Evolutionary conservation across 2,888 invertebrate species (phyloP), one percentile per base, ranked within the genome.

Genomic region (Orchesellides sinensis): DNA sequence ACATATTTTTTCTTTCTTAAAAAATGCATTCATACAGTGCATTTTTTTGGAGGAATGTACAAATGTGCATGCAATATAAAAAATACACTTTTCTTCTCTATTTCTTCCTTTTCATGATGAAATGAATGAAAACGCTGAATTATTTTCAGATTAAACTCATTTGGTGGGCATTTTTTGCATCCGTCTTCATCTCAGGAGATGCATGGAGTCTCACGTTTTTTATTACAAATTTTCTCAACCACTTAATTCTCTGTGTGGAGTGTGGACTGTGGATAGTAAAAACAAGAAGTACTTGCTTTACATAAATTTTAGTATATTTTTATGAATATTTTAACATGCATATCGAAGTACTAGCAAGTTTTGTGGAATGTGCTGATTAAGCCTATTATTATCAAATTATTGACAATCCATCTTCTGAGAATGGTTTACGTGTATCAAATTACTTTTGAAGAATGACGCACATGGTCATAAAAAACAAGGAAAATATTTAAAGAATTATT

Each of bases 171-270:
- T 40, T 10, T 40, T 17, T 49, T 49, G n/a, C 21, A 49, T 21
- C 49, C 49, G 8, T 49, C 2, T 35, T 27, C 66, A 65, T 52
- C 19, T 6, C 12, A 52, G 63, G 54, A 12, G 35, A 54, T 40
- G 69, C 77, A 69, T 59, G 77, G 77, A 77, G 77, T 32, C 77
- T 77, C 77, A 77, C 69, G 77, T 45, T 49, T 69, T 65, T 54
- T 65, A 54, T 54, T 35, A 52, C 29, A 49, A n/a, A n/a, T n/a
- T n/a, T n/a, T n/a, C n/a, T n/a, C n/a, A n/a, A n/a, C n/a, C n/a
- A n/a, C n/a, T n/a, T n/a, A n/a, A n/a, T n/a, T n/a, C n/a, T n/a
- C n/a, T n/a, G 63, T 63, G 63, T 10, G 21, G 40, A 35, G 40
- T 35, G 8, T 35, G 40, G 8, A 10, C 12, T 6, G n/a, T n/a